These are phyloP conservation scores for Scaptodrosophila latifasciaeformis DNA, from an alignment of 2,888 invertebrate species.

Conservation along the genomic window DNA sequence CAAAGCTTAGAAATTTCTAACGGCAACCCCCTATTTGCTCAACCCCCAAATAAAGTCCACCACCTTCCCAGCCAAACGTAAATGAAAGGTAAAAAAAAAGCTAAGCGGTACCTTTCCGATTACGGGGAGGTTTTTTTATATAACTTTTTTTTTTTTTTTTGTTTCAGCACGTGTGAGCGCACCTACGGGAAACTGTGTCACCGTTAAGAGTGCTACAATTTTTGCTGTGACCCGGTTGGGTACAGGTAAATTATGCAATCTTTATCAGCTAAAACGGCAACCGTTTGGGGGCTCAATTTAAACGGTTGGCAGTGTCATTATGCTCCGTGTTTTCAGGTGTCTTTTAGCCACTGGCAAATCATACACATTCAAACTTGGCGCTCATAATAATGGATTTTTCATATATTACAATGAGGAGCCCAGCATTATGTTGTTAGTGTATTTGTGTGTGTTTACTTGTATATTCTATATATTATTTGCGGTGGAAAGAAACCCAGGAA, in stretches of 20 bases:
- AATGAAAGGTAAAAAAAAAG: slow-evolving; percentile 36
- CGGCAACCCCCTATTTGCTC: neutral
- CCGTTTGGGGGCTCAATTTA: too few species aligned
- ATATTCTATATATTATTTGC: slow-evolving; percentile 1
- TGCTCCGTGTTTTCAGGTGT: slow-evolving; percentile 2
- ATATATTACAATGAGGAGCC: slow-evolving; percentile 64
- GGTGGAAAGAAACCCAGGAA: too few species aligned
- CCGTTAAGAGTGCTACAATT: slow-evolving; percentile 31
- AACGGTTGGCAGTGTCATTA: too few species aligned
- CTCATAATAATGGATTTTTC: slow-evolving; percentile 67
- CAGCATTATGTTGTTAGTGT: slow-evolving; percentile 48
- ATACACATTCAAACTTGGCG: slow-evolving; percentile 54
- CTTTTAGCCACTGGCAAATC: too few species aligned
- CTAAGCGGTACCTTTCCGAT: slow-evolving; percentile 26
- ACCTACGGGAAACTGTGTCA: slow-evolving; percentile 47
- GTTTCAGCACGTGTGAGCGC: slow-evolving; percentile 6
- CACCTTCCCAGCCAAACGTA: neutral
- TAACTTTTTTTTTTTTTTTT: slow-evolving; percentile 17
- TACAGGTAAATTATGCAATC: slow-evolving; percentile 75
- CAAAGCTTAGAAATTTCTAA: slow-evolving; percentile 70
- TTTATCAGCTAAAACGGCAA: slow-evolving; percentile 41
- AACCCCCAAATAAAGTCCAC: neutral
- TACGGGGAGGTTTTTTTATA: neutral
- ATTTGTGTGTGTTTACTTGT: slow-evolving; percentile 16
- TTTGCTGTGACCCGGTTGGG: slow-evolving; percentile 69